Base-by-base conservation (phyloP, 2,888 invertebrate genomes). In the Lasioglossum villosulum region DNA sequence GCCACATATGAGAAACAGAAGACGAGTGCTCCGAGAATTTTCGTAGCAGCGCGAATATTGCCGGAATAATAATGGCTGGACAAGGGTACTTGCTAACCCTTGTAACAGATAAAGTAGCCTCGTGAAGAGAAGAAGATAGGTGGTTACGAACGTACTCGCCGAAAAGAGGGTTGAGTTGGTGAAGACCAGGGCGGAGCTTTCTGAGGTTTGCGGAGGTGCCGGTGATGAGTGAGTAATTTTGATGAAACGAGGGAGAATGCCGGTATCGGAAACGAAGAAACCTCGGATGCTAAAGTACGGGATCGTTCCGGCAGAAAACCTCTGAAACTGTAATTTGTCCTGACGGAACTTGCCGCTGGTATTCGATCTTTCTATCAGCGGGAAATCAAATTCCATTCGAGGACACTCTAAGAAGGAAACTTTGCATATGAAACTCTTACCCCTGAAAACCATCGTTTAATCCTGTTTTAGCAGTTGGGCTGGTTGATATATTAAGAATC, bases 11-110 rank as follows among this genome's bases (percentile, higher is more conserved):
- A 80, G 84, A 78, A 84, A 87, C 84, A 78, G 27, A 89, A 82
- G 87, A 79, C 80, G 86, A 84, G 87, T 88, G 87, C 80, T 83
- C 89, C 88, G 90, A 86, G 91, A 92, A 90, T 92, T 89, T 91
- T 86, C 74, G 82, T 78, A 59, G 42, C 52, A 16, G 66, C 75
- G 81, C 59, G 80, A 73, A 86, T 86, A 89, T 88, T 81, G 83
- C 85, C 78, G 76, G 89, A 88, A 86, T 88, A 84, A 85, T 78
- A 85, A 91, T 71, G 42, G n/a, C 71, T 23, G 80, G 82, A 68
- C 71, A 48, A 68, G 82, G 34, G 37, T 37, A 52, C 66, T 72
- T 59, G 52, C 72, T 19, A 42, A 34, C 30, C 48, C 48, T 48
- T 30, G 30, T 48, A 48, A 19, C 30, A 59, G 73, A 76, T n/a